A percentile compares a stretch with the other conserved stretches of the same genome.
These are phyloP conservation scores for Drosophila yooni DNA, from an alignment of 2,888 invertebrate species.

Conservation along the genomic window DNA sequence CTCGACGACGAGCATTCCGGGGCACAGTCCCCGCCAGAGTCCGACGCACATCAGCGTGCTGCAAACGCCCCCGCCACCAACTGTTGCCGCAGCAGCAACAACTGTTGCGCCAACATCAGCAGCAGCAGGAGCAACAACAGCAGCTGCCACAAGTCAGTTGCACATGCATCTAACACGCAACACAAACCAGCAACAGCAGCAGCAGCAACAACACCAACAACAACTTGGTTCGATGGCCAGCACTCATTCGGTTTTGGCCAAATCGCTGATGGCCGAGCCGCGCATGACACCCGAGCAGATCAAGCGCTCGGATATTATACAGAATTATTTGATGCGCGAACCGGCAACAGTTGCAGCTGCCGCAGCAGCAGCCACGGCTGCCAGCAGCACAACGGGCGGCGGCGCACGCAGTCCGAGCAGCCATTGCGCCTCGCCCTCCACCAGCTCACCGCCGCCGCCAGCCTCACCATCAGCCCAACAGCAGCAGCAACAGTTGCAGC, in stretches of 20 bases:
- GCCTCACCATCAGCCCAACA: constrained; percentile 30
- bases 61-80: constrained; percentile 69
- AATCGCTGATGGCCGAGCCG: constrained; percentile 96
- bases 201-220: constrained; percentile 59
- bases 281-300: constrained; percentile 96
- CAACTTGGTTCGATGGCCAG: constrained; percentile 88
- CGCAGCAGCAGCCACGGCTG: constrained; percentile 47
- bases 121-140: constrained; percentile 82
- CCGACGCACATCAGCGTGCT: constrained; percentile 68
- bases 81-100: background rate
- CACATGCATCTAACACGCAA: constrained; percentile 87
- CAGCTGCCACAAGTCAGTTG: constrained; percentile 77
- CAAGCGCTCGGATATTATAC: constrained; percentile 96
- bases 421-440: constrained; percentile 83
- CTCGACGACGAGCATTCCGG: constrained; percentile 83
- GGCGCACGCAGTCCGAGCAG: constrained; percentile 81
- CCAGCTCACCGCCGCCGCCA: constrained; percentile 82
- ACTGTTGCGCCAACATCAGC: constrained; percentile 29
- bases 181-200: constrained; percentile 80
- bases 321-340: constrained; percentile 95
- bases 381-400: constrained; percentile 70
- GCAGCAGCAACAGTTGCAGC: constrained; percentile 84
- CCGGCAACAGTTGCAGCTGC: constrained; percentile 57
- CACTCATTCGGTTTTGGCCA: constrained; percentile 95
- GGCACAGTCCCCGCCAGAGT: constrained; percentile 74